These are phyloP conservation scores for Scaptomyza flava DNA, from an alignment of 2,888 invertebrate genomes.

Conservation along the genomic window DNA sequence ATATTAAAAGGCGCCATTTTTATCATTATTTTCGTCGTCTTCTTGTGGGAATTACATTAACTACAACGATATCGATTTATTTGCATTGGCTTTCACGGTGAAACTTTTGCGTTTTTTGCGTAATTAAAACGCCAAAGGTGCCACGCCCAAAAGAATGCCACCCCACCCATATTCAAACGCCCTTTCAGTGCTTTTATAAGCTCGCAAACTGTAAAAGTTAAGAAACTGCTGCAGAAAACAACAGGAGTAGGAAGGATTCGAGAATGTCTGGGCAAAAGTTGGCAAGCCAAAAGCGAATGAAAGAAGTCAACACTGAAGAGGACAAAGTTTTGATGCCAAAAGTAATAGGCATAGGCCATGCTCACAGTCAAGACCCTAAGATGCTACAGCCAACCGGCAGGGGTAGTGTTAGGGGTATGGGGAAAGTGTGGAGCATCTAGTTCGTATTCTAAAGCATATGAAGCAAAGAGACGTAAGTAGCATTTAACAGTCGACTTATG, in stretches of 20 bases:
- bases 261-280: conserved; percentile 66
- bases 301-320: conserved; percentile 70
- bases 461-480: conserved; percentile 68
- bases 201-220: conserved; percentile 39
- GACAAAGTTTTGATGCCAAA: conserved; percentile 77
- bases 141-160: conserved; percentile 60
- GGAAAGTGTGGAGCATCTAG: not conserved
- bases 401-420: not conserved
- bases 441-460: conserved; percentile 42
- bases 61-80: conserved; percentile 76
- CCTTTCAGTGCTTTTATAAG: conserved; percentile 53
- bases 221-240: conserved; percentile 24
- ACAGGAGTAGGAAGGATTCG: conserved; percentile 22
- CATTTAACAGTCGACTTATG: conserved; percentile 77
- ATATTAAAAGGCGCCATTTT: not conserved
- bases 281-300: conserved; percentile 56
- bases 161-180: not conserved
- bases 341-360: conserved; percentile 72
- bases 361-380: conserved; percentile 15
- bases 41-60: conserved; percentile 55
- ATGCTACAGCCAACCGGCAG: conserved; percentile 1
- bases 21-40: conserved; percentile 10
- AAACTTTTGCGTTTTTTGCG: conserved; percentile 65
- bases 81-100: conserved; percentile 62
- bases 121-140: conserved; percentile 79